These are phyloP conservation scores for Phalloptychus januarius DNA, from an alignment of 2,797 vertebrate genomes.

Conservation along the genomic window DNA sequence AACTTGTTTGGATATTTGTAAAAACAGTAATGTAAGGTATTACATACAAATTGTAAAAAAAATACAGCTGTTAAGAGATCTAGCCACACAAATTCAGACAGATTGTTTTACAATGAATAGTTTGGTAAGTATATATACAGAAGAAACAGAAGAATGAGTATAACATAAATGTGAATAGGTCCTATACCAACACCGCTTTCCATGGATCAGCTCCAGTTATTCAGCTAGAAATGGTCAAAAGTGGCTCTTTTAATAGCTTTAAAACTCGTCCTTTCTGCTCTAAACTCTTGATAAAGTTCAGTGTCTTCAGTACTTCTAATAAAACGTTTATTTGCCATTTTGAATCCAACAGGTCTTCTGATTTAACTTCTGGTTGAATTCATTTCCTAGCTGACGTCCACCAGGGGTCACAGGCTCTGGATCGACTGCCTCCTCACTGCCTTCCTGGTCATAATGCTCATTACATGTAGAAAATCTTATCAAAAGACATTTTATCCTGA, in stretches of 20 bases:
- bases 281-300: not conserved
- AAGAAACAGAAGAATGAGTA: not conserved
- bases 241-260: not conserved
- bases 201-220: not conserved
- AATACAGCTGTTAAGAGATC: not conserved
- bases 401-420: not conserved
- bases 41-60: not conserved
- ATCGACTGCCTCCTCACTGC: conserved; percentile 23
- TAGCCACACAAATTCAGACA: not conserved
- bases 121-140: not conserved
- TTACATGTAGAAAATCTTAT: conserved; percentile 29
- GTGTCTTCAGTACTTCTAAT: not conserved
- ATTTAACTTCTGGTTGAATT: not conserved
- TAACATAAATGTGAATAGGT: not conserved
- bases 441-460: conserved; percentile 25
- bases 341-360: not conserved
- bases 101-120: not conserved
- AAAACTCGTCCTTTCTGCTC: not conserved
- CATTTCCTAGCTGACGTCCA: not conserved
- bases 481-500: conserved; percentile 27
- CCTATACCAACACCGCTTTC: no score
- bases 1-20: not conserved
- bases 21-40: not conserved
- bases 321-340: not conserved
- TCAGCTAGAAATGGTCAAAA: no score